Percentiles rank a stretch among this genome's conserved stretches.
Conservation (phyloP, 2,113 vertebrate species). For the Pleuronectes platessa region DNA sequence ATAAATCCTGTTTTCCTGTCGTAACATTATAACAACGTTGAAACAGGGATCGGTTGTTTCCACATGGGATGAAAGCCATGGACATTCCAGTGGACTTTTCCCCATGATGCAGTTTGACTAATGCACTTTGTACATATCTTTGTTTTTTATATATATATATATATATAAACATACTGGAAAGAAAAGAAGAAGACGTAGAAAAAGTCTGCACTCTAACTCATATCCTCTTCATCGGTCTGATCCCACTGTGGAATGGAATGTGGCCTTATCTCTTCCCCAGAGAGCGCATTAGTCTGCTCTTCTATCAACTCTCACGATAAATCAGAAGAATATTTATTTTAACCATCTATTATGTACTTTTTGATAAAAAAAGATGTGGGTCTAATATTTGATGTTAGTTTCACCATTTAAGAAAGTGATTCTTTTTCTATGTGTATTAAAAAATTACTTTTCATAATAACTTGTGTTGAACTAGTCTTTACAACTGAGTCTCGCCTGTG, state of each 20-base stretch:
- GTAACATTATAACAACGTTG: constrained; percentile 28
- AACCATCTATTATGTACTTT: constrained; percentile 66
- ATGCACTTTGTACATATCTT: constrained; percentile 67
- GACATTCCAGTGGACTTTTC: constrained; percentile 44
- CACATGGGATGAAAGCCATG: constrained; percentile 23
- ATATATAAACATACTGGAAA: constrained; percentile 27
- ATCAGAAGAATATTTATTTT: constrained; percentile 79
- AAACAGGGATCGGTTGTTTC: constrained; percentile 34
- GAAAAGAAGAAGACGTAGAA: constrained; percentile 27
- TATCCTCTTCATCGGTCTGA: constrained; percentile 19
- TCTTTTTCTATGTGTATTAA: constrained; percentile 69
- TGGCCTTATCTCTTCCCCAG: constrained; percentile 15
- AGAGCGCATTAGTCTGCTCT: constrained; percentile 32
- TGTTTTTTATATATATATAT: constrained; percentile 11
- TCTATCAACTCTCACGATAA: constrained; percentile 41
- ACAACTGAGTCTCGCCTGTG: background rate
- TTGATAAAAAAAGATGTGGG: constrained; percentile 39
- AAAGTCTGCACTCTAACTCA: constrained; percentile 25
- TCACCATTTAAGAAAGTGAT: constrained; percentile 45
- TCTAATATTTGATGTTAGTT: constrained; percentile 52
- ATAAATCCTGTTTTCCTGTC: constrained; percentile 13
- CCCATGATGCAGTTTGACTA: constrained; percentile 42
- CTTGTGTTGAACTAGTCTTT: constrained; percentile 25
- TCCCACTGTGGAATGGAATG: constrained; percentile 41
- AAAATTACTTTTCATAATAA: constrained; percentile 61